Evolutionary conservation across 2,888 invertebrate species (phyloP).

Genomic region (Diplolepis rosae): DNA sequence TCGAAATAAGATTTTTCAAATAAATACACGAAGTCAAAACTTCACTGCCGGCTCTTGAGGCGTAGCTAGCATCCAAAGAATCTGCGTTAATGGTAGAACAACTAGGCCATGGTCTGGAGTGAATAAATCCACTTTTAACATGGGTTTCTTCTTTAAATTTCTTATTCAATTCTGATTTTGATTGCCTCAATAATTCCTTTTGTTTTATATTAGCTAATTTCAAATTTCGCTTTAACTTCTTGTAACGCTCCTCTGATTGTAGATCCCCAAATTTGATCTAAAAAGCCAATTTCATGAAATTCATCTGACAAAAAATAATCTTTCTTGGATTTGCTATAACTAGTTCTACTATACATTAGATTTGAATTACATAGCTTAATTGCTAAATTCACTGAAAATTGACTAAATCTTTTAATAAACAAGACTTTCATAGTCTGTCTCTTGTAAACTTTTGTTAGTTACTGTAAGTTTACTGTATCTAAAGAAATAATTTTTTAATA

Average conservation of each 20-base stretch:
- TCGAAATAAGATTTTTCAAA: slow-evolving; percentile 53
- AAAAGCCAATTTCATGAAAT: no score
- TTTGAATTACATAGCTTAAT: no score
- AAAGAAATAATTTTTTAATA: no score
- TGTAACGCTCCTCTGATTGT: slow-evolving; percentile 57
- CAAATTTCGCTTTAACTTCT: slow-evolving; percentile 54
- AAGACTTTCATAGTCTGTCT: no score
- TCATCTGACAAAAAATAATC: no score
- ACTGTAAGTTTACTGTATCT: no score
- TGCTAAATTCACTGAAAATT: no score
- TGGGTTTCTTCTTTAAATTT: background rate
- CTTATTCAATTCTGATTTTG: background rate
- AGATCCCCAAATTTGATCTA: slow-evolving; percentile 57
- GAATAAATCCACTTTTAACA: slow-evolving; percentile 30
- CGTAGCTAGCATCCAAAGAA: slow-evolving; percentile 49
- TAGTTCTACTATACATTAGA: no score
- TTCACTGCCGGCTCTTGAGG: slow-evolving; percentile 55
- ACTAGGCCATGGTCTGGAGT: slow-evolving; percentile 48
- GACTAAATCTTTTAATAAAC: no score
- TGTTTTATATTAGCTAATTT: slow-evolving; percentile 45
- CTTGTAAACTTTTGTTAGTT: no score
- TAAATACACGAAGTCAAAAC: slow-evolving; percentile 61
- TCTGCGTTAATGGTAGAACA: slow-evolving; percentile 59
- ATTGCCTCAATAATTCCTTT: slow-evolving; percentile 36
- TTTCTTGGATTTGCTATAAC: no score